Base-by-base conservation (phyloP, 2,797 vertebrate species). In the Acanthornis magna region DNA sequence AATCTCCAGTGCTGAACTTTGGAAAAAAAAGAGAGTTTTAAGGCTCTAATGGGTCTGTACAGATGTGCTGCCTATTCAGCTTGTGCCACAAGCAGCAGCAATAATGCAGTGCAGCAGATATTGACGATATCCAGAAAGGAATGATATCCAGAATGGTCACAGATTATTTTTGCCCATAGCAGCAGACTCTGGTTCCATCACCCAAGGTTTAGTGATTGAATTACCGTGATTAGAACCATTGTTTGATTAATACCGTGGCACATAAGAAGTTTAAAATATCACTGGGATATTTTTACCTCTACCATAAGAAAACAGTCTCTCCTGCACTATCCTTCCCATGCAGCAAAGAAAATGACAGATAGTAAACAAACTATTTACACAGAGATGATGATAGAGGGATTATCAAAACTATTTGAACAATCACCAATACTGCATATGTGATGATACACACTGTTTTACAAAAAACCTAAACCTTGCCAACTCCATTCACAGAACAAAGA, bases 391-490 rank as follows among this genome's bases (percentile, higher is more conserved):
- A 45, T 0, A 78, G 22, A 93, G 22, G 11, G 9, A 65, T 61
- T 48, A 81, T 12, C 25, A 73, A 78, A 96, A 36, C 58, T 55
- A 58, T 34, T 55, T 58, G 68, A 68, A 83, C 38, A 36, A 43
- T 11, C 22, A 71, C 62, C 38, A 20, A 53, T 19, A 61, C 20
- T 21, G 22, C 25, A 34, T 43, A 36, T 32, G 42, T 22, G 27
- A 77, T 3, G 1, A 78, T 11, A 61, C 1, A 11, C 0, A 0
- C 6, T 45, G 48, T 11, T 66, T 65, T 58, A 78, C 42, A 81
- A n/a, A 74, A 45, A 85, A 36, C 4, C 32, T 50, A 61, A 92
- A 38, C 40, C 38, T 58, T 74, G 32, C 27, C 55, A 93, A 20
- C 6, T 48, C 40, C n/a, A 62, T 66, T 62, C 82, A 78, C 21